Conservation (phyloP, 2,113 vertebrate species). For the Osmerus mordax region DNA sequence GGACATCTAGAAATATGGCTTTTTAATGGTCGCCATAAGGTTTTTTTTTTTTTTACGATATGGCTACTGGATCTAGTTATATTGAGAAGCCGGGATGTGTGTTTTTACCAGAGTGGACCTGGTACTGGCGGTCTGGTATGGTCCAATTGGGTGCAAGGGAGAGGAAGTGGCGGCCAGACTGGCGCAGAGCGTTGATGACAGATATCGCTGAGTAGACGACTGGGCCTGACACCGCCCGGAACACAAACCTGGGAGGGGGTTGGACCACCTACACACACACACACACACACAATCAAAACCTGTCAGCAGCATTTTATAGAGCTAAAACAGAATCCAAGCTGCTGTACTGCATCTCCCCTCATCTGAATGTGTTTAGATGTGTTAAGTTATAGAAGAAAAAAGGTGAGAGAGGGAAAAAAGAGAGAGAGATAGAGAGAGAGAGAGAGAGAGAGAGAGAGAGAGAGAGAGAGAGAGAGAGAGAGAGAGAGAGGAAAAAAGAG, state of each 20-base stretch:
- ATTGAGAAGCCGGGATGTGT: neutral
- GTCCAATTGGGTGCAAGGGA: slow-evolving; percentile 77
- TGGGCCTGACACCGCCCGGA: slow-evolving; percentile 87
- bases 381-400: no score
- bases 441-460: no score
- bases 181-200: slow-evolving; percentile 82
- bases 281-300: neutral
- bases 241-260: slow-evolving; percentile 81
- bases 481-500: no score
- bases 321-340: no score
- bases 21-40: no score
- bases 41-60: neutral
- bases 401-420: no score
- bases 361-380: neutral
- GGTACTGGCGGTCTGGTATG: slow-evolving; percentile 79
- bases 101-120: slow-evolving; percentile 86
- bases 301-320: neutral
- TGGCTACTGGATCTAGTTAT: neutral
- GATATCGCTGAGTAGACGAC: slow-evolving; percentile 90
- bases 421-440: no score
- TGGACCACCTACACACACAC: slow-evolving; percentile 78
- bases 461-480: no score
- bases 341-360: no score
- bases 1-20: no score
- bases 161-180: slow-evolving; percentile 75